These are phyloP conservation scores for Chionis minor DNA, from an alignment of 2,113 vertebrate genomes.

Conservation along the genomic window DNA sequence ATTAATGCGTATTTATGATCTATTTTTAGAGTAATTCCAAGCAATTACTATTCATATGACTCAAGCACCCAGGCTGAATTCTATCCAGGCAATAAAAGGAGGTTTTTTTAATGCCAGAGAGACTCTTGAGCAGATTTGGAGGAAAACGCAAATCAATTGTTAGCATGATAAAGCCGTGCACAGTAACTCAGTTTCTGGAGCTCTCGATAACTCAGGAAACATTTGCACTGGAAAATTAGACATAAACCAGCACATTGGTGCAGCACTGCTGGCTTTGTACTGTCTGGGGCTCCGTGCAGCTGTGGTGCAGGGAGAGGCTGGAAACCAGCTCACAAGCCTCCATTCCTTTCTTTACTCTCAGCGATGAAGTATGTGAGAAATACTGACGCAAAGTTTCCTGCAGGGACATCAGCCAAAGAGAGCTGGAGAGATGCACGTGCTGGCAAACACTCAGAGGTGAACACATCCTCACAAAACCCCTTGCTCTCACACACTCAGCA, in stretches of 20 bases:
- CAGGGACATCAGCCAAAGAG: not conserved
- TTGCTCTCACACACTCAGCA: not conserved
- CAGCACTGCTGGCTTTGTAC: not conserved
- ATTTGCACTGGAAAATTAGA: not conserved
- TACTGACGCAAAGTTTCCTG: not conserved
- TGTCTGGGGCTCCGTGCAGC: not conserved
- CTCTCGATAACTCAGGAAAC: not conserved
- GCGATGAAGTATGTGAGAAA: not conserved
- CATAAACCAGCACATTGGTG: not conserved
- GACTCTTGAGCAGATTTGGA: not conserved
- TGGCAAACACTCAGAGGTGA: not conserved
- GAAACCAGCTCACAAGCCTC: not conserved
- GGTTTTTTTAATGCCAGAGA: not conserved
- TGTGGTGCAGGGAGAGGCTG: not conserved
- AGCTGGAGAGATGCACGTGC: not conserved
- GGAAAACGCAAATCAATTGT: not conserved
- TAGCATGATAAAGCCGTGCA: not conserved
- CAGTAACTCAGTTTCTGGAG: not conserved
- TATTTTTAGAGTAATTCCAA: conserved; percentile 33
- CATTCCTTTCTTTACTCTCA: not conserved
- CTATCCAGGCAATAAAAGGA: not conserved
- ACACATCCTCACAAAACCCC: not conserved
- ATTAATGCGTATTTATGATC: conserved; percentile 20
- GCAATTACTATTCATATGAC: conserved; percentile 4
- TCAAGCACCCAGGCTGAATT: conserved; percentile 13